phyloP scores from a whole-genome alignment of 1,140 invertebrate species.

The Listronotus oregonensis region DNA sequence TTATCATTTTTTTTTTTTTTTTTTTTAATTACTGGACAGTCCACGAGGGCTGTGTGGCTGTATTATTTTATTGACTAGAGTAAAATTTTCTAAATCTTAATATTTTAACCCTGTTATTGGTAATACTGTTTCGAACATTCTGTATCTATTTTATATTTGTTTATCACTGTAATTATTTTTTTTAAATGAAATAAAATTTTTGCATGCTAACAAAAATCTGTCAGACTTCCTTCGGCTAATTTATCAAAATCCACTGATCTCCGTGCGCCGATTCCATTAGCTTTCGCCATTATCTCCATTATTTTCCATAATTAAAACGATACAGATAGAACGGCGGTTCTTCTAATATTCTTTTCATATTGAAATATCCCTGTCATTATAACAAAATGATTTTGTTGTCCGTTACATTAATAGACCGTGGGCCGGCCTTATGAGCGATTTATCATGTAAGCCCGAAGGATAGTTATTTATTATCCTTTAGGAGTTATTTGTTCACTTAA shows the following conservation, averaged over 20 bases:
- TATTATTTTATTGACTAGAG: too few species aligned
- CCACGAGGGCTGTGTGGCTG: too few species aligned
- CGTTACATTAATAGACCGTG: constrained; percentile 35
- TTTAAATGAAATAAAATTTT: too few species aligned
- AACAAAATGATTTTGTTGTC: constrained; percentile 30
- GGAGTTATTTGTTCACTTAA: constrained; percentile 38
- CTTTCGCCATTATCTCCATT: constrained; percentile 44
- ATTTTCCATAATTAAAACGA: constrained; percentile 46
- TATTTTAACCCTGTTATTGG: too few species aligned
- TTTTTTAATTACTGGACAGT: too few species aligned
- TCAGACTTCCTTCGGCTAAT: background rate
- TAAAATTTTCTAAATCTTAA: too few species aligned
- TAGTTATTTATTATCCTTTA: constrained; percentile 39
- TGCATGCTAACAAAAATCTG: too few species aligned
- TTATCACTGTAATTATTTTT: too few species aligned
- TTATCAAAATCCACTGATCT: constrained; percentile 17
- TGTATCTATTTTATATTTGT: too few species aligned
- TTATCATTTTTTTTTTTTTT: too few species aligned
- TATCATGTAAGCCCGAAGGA: constrained; percentile 32
- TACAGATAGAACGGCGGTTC: constrained; percentile 29
- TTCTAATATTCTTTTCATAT: constrained; percentile 47
- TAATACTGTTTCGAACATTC: too few species aligned
- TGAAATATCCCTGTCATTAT: constrained; percentile 40
- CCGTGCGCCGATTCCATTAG: constrained; percentile 29
- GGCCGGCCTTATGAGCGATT: constrained; percentile 27